phyloP scores from a whole-genome alignment of 2,888 invertebrate genomes.

The Netelia virgata region DNA sequence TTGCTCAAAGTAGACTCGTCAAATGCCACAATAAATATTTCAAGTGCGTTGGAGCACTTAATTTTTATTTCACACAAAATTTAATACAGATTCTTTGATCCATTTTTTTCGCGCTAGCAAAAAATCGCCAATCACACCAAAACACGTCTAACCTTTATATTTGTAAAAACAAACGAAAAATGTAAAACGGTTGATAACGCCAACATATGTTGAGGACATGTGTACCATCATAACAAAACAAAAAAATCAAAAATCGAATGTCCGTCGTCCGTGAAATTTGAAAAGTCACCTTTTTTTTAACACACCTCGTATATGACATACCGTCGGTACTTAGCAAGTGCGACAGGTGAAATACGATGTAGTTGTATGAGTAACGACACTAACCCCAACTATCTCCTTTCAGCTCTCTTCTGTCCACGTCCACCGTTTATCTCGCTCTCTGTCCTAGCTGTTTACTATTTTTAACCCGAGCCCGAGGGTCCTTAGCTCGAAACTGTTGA shows the following conservation, averaged over 20 bases:
- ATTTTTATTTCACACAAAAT: slow-evolving; percentile 47
- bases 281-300: no score
- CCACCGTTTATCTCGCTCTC: background rate
- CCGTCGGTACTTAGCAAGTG: slow-evolving; percentile 74
- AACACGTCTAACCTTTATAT: no score
- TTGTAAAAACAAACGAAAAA: no score
- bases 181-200: slow-evolving; percentile 15
- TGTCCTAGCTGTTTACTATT: slow-evolving; percentile 14
- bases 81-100: slow-evolving; percentile 51
- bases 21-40: slow-evolving; percentile 51
- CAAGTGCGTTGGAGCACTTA: slow-evolving; percentile 23
- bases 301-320: slow-evolving; percentile 61
- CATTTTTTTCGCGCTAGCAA: no score
- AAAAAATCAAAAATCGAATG: no score
- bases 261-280: no score
- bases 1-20: slow-evolving; percentile 20
- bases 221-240: no score
- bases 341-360: slow-evolving; percentile 74
- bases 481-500: slow-evolving; percentile 13
- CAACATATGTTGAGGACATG: no score
- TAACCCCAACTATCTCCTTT: slow-evolving; percentile 38
- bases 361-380: slow-evolving; percentile 72
- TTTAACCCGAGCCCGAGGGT: background rate
- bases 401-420: slow-evolving; percentile 18
- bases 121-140: no score